phyloP scores from a whole-genome alignment of 2,888 invertebrate species.

The Zaprionus lineosus region DNA sequence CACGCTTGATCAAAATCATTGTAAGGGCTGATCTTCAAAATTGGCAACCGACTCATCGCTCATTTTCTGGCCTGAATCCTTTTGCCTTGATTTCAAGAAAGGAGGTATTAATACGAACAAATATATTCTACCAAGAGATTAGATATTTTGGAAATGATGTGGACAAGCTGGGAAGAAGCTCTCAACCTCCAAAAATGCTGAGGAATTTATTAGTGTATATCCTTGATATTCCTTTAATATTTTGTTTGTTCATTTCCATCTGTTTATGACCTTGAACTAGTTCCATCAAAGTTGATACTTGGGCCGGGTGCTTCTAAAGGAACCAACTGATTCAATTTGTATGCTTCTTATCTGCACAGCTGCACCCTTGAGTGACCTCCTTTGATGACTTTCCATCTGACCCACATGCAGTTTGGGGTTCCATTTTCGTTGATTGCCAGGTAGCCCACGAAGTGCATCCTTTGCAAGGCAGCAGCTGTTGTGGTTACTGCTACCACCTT shows the following conservation, averaged over 20 bases:
- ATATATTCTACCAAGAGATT: no score
- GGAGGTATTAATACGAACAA: no score
- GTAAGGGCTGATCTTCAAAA: conserved; percentile 11
- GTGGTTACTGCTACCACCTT: no score
- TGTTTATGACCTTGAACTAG: conserved; percentile 38
- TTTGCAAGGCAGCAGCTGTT: conserved; percentile 23
- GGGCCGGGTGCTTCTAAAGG: conserved; percentile 8
- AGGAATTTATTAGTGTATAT: no score
- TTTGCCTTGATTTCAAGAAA: no score
- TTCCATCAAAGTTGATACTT: conserved; percentile 13
- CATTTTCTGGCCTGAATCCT: no score
- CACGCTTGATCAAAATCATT: conserved; percentile 35
- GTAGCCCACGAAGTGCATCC: conserved; percentile 27
- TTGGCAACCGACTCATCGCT: neutral
- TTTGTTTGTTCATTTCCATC: conserved; percentile 3
- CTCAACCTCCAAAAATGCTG: no score
- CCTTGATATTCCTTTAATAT: conserved; percentile 4
- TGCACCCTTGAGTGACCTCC: conserved; percentile 24
- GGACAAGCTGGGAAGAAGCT: no score
- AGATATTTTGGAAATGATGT: no score
- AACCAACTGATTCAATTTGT: conserved; percentile 11
- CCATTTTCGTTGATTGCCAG: conserved; percentile 9
- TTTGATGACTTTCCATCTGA: no score
- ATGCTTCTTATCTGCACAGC: conserved; percentile 36
- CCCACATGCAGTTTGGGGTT: neutral